These are phyloP conservation scores for Polypterus bichir DNA, from an alignment of 2,113 vertebrate genomes.

Conservation along the genomic window DNA sequence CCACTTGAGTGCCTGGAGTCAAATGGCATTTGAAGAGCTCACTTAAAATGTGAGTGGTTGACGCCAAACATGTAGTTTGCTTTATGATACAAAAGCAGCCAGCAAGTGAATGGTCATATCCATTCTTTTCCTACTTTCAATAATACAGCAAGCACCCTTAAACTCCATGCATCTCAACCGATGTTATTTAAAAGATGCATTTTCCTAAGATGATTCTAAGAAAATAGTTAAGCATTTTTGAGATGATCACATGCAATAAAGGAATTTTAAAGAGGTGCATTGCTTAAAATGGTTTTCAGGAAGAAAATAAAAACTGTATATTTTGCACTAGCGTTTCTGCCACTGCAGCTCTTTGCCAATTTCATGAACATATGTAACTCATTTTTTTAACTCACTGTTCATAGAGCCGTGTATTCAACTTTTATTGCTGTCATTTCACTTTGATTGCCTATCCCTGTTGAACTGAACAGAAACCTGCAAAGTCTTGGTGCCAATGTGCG, in stretches of 20 bases:
- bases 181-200: no score
- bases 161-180: no score
- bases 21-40: slow-evolving; percentile 7
- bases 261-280: no score
- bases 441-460: not conserved
- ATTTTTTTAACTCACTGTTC: not conserved
- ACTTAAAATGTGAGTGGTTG: slow-evolving; percentile 7
- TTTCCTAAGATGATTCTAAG: no score
- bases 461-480: not conserved
- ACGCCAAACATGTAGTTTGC: slow-evolving; percentile 1
- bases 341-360: not conserved
- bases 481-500: not conserved
- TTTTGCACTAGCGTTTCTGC: no score
- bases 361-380: slow-evolving; percentile 1
- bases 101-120: slow-evolving; percentile 4
- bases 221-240: no score
- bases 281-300: no score
- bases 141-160: no score
- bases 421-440: slow-evolving; percentile 4
- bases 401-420: slow-evolving; percentile 1
- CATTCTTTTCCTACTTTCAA: not conserved
- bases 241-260: no score
- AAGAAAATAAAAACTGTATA: no score
- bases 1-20: not conserved
- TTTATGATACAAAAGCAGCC: not conserved